These are phyloP conservation scores for Platerodrilus igneus DNA, from an alignment of 2,888 invertebrate species.

Conservation along the genomic window DNA sequence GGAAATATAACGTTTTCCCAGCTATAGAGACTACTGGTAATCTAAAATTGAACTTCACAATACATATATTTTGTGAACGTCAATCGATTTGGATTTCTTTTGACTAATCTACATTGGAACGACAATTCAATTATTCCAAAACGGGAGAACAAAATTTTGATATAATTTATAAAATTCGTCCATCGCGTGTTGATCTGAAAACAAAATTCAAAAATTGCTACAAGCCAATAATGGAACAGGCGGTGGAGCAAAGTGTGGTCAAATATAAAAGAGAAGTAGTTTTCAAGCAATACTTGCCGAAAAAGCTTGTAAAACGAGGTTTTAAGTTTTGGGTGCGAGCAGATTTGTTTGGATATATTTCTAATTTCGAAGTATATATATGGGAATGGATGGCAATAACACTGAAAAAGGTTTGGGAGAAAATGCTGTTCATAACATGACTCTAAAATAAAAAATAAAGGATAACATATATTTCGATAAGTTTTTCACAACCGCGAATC, in stretches of 20 bases:
- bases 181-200: constrained; percentile 14
- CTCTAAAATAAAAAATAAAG: too few relatives aligned
- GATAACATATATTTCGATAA: constrained; percentile 1
- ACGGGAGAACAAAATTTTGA: constrained; percentile 18
- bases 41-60: constrained; percentile 16
- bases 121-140: constrained; percentile 20
- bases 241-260: constrained; percentile 27
- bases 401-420: background rate
- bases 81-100: constrained; percentile 23
- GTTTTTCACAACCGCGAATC: constrained; percentile 1
- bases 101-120: constrained; percentile 25
- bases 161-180: constrained; percentile 27
- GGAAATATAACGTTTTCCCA: constrained; percentile 23
- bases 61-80: too few relatives aligned
- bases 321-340: constrained; percentile 26
- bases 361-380: constrained; percentile 6
- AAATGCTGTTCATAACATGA: too few relatives aligned
- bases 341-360: constrained; percentile 12
- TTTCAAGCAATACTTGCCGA: constrained; percentile 25
- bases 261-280: constrained; percentile 15
- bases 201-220: constrained; percentile 15
- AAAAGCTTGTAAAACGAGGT: constrained; percentile 24
- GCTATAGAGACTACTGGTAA: constrained; percentile 25
- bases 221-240: constrained; percentile 13
- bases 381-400: background rate